Evolutionary conservation across 2,888 invertebrate genomes (phyloP).

Genomic region (Fragum whitleyi): DNA sequence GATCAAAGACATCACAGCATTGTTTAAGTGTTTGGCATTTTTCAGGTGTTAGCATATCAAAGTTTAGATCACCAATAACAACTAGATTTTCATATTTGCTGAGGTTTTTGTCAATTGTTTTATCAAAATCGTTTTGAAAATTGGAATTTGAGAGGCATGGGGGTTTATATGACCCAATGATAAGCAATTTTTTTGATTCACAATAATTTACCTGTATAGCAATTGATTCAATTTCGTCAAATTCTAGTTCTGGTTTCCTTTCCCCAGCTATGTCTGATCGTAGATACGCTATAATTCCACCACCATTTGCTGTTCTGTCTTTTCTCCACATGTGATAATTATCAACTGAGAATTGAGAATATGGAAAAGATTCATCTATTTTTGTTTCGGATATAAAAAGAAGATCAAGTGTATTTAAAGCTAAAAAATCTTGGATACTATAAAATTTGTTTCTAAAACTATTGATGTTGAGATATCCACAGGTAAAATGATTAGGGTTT

Average conservation of each 20-base stretch:
- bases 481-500: too few relatives aligned
- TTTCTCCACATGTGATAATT: conserved; percentile 34
- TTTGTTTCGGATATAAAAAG: conserved; percentile 47
- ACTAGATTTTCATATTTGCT: too few relatives aligned
- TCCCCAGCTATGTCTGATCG: background rate
- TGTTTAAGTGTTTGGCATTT: conserved; percentile 20
- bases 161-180: conserved; percentile 34
- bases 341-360: conserved; percentile 33
- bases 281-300: background rate
- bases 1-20: conserved; percentile 1
- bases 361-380: conserved; percentile 36
- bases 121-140: background rate
- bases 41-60: too few relatives aligned
- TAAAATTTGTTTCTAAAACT: background rate
- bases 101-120: too few relatives aligned
- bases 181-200: conserved; percentile 23
- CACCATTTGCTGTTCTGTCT: conserved; percentile 21
- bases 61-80: too few relatives aligned
- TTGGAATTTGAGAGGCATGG: conserved; percentile 1
- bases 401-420: conserved; percentile 18
- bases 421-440: too few relatives aligned
- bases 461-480: too few relatives aligned
- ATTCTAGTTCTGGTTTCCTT: background rate
- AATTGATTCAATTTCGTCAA: background rate
- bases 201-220: background rate